phyloP scores from a whole-genome alignment of 1,140 invertebrate species.

The Dryas iulia region DNA sequence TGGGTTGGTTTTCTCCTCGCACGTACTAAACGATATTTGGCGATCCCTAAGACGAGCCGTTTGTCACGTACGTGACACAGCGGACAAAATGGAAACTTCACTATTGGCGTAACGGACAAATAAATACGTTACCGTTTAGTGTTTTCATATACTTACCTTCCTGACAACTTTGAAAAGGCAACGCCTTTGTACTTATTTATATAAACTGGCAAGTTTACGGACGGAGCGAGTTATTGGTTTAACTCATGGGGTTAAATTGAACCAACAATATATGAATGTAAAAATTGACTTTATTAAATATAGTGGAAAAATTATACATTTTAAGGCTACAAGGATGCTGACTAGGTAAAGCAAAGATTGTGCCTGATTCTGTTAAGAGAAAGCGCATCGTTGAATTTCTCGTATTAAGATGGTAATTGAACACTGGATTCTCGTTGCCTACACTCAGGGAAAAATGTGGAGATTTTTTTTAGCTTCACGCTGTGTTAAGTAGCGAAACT shows the following conservation, averaged over 20 bases:
- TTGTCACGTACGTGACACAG: constrained; percentile 77
- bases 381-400: no score
- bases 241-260: background rate
- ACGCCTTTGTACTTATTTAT: background rate
- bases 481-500: no score
- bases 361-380: no score
- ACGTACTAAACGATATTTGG: constrained; percentile 80
- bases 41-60: constrained; percentile 78
- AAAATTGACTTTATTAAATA: no score
- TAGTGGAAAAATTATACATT: no score
- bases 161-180: constrained; percentile 9
- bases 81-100: constrained; percentile 74
- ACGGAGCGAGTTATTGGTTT: background rate
- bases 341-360: no score
- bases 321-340: no score
- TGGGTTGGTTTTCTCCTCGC: constrained; percentile 73
- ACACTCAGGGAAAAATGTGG: no score
- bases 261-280: no score
- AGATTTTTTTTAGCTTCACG: no score
- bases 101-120: constrained; percentile 70
- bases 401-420: no score
- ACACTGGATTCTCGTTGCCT: no score
- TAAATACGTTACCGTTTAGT: constrained; percentile 70
- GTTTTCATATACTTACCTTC: constrained; percentile 27
- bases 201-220: background rate